Percentiles rank a stretch among this genome's conserved stretches.
phyloP scores from a whole-genome alignment of 2,113 vertebrate genomes.

The Thomomys bottae region DNA sequence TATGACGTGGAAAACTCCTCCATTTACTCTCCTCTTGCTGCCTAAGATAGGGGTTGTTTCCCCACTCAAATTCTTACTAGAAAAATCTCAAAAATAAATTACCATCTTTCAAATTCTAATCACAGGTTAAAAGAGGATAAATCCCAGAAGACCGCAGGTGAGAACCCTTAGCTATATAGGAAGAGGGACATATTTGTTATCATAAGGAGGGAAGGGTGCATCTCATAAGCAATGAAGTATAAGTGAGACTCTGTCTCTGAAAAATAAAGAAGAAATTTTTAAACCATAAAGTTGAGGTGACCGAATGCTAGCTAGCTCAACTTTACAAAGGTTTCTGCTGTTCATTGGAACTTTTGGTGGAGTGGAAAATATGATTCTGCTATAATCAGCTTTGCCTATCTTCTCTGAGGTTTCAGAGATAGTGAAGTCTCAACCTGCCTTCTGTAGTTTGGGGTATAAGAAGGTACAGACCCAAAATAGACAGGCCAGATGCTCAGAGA shows the following conservation, averaged over 20 bases:
- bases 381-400: neutral
- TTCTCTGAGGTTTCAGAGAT: neutral
- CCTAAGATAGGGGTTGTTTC: conserved; percentile 5
- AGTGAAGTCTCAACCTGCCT: neutral
- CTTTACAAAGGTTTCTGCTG: neutral
- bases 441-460: neutral
- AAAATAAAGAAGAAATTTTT: conserved; percentile 39
- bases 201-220: neutral
- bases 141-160: neutral
- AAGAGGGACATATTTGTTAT: neutral
- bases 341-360: neutral
- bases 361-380: neutral
- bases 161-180: neutral
- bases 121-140: neutral
- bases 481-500: neutral
- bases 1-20: neutral
- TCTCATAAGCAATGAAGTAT: neutral
- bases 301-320: neutral
- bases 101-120: conserved; percentile 7
- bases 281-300: neutral
- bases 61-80: conserved; percentile 19
- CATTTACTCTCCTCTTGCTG: neutral
- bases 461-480: neutral
- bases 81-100: conserved; percentile 52
- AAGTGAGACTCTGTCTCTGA: neutral